A percentile compares a stretch with the other conserved stretches of the same genome.
Evolutionary conservation across 2,797 vertebrate species (phyloP).

Genomic region (Catostomus latipinnis): DNA sequence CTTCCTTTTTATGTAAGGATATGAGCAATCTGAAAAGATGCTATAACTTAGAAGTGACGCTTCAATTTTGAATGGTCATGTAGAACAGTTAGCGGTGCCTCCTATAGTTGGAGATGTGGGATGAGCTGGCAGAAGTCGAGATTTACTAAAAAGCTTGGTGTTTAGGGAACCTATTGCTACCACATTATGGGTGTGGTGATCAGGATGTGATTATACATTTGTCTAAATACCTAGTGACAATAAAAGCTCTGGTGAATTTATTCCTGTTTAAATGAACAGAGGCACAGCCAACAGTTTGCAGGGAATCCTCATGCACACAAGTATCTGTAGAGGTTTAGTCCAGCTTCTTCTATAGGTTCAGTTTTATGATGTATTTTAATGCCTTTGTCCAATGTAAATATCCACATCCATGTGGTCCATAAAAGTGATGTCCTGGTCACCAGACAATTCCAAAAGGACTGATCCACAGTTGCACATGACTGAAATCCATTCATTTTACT

Average conservation of each 20-base stretch:
- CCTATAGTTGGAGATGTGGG: background rate
- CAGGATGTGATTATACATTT: conserved; percentile 45
- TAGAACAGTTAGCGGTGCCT: conserved; percentile 1
- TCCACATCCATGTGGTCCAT: conserved; percentile 6
- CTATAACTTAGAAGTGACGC: background rate
- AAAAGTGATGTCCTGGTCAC: conserved; percentile 14
- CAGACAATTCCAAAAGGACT: conserved; percentile 1
- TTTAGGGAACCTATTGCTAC: conserved; percentile 10
- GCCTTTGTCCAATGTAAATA: conserved; percentile 1
- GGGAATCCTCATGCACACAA: conserved; percentile 1
- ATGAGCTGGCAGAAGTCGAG: too few relatives aligned
- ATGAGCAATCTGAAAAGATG: background rate
- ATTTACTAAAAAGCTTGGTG: background rate
- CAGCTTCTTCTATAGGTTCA: conserved; percentile 8
- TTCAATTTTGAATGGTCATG: conserved; percentile 1
- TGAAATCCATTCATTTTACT: conserved; percentile 31
- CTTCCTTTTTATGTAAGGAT: background rate
- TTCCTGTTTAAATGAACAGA: conserved; percentile 30
- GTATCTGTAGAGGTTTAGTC: background rate
- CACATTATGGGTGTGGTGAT: conserved; percentile 33
- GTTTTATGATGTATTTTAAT: background rate
- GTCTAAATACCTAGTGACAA: conserved; percentile 39
- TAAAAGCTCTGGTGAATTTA: conserved; percentile 36
- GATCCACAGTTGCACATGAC: conserved; percentile 26
- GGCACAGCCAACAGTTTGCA: conserved; percentile 29